A percentile compares a stretch with the other conserved stretches of the same genome.
phyloP scores from a whole-genome alignment of 2,888 invertebrate genomes.

The Phoenoteleia sp. region DNA sequence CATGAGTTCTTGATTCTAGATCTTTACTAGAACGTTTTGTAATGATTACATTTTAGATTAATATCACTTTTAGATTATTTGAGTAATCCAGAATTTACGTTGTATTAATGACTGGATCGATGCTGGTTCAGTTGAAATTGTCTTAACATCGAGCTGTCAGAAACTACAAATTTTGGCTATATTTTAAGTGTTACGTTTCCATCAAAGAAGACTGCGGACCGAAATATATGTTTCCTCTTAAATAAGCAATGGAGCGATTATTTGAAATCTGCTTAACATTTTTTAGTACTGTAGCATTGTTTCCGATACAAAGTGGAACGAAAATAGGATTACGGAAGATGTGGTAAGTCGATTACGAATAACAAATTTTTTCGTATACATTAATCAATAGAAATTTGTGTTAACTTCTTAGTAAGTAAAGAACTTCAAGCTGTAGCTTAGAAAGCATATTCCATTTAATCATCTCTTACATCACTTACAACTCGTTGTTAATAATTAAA shows the following conservation, averaged over 20 bases:
- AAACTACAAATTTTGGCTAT: not conserved
- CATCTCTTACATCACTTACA: not conserved
- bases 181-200: not conserved
- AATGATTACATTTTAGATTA: conserved; percentile 1
- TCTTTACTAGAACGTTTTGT: conserved; percentile 1
- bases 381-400: not conserved
- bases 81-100: conserved; percentile 42
- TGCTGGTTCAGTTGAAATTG: not conserved
- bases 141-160: not conserved
- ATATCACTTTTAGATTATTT: conserved; percentile 6
- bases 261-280: not conserved
- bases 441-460: not conserved
- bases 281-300: not conserved
- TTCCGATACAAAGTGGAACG: not conserved
- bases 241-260: not conserved
- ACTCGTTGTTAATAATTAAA: no score
- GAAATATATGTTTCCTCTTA: not conserved
- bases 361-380: no score
- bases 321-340: not conserved
- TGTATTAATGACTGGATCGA: not conserved
- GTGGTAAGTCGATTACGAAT: not conserved
- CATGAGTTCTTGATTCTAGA: conserved; percentile 39
- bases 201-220: not conserved
- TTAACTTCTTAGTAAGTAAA: not conserved
- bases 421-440: not conserved